These are phyloP conservation scores for Trilocha varians DNA, from an alignment of 2,888 invertebrate genomes.

Conservation along the genomic window DNA sequence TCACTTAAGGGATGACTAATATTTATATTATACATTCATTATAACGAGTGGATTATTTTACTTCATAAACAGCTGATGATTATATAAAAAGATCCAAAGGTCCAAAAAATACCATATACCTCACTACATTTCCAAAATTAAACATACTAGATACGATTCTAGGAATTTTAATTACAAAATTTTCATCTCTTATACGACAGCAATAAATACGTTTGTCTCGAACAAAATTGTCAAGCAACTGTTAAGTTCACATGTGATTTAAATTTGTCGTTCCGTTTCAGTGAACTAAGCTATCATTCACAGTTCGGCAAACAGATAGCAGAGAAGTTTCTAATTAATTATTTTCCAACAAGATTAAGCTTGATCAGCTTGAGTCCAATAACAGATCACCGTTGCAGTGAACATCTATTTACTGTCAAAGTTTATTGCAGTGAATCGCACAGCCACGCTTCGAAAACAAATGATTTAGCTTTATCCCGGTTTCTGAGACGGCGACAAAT, in stretches of 20 bases:
- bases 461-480: constrained; percentile 10
- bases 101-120: too few species aligned
- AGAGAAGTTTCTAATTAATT: background rate
- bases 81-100: too few species aligned
- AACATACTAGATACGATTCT: too few species aligned
- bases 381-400: constrained; percentile 1
- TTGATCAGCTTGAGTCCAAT: background rate
- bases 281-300: background rate
- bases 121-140: too few species aligned
- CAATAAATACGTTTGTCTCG: too few species aligned
- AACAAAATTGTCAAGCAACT: too few species aligned
- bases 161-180: too few species aligned
- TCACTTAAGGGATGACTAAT: too few species aligned
- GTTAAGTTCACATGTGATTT: background rate
- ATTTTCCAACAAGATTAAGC: background rate
- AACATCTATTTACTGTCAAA: background rate
- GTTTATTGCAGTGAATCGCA: background rate
- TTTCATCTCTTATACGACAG: too few species aligned
- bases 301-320: background rate
- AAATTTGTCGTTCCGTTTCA: background rate
- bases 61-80: too few species aligned
- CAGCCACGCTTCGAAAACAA: background rate
- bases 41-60: too few species aligned
- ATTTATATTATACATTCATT: too few species aligned
- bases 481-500: constrained; percentile 16